These are phyloP conservation scores for Leuciscus waleckii DNA, from an alignment of 2,797 vertebrate species.

Conservation along the genomic window DNA sequence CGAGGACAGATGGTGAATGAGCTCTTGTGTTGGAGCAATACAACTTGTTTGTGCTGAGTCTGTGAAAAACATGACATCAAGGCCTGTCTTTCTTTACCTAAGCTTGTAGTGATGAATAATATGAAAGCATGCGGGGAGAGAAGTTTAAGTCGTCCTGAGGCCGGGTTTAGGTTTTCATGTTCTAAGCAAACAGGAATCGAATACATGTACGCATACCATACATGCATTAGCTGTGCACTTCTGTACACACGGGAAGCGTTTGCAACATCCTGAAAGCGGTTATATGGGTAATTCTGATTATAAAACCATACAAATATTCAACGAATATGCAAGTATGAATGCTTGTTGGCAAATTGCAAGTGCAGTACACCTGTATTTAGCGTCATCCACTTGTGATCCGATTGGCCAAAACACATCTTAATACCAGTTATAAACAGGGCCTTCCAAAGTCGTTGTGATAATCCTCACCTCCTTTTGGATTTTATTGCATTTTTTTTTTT, in stretches of 20 bases:
- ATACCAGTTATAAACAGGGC: too few relatives aligned
- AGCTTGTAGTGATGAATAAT: constrained; percentile 63
- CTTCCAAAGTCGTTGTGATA: too few relatives aligned
- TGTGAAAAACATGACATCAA: constrained; percentile 63
- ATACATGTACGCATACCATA: not conserved
- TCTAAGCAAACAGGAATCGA: constrained; percentile 40
- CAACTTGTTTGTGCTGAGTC: constrained; percentile 66
- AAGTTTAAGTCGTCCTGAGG: constrained; percentile 52
- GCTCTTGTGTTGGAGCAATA: constrained; percentile 56
- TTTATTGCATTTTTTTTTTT: too few relatives aligned
- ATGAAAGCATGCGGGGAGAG: constrained; percentile 46
- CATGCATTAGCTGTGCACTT: not conserved
- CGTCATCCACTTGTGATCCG: too few relatives aligned
- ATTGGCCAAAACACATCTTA: too few relatives aligned
- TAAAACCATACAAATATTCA: not conserved
- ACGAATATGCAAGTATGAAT: not conserved
- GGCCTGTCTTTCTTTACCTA: constrained; percentile 59
- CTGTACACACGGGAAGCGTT: not conserved
- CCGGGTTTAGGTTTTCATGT: constrained; percentile 15
- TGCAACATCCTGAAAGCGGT: not conserved
- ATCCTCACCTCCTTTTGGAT: too few relatives aligned
- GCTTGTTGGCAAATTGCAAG: not conserved
- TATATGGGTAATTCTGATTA: not conserved
- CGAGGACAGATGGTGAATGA: constrained; percentile 67
- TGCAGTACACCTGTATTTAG: not conserved